Percentiles rank a stretch among this genome's conserved stretches.
Conservation (phyloP, 2,113 vertebrate species). For the Triplophysa tibetana region DNA sequence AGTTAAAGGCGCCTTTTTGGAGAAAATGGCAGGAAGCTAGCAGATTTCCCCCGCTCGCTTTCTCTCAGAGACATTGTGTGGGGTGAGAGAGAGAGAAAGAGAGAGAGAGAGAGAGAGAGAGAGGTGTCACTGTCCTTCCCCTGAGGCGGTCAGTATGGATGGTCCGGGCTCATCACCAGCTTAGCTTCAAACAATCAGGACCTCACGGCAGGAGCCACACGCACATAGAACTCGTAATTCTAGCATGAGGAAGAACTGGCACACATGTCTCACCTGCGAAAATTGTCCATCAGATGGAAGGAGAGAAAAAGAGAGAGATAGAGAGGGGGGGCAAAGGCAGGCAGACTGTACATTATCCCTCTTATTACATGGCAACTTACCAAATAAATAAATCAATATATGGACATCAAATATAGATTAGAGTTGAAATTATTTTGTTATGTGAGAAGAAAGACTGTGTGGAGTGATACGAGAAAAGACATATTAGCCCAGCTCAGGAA, state of each 20-base stretch:
- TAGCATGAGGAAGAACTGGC: too few relatives aligned
- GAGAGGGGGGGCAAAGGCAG: too few relatives aligned
- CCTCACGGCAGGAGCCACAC: conserved; percentile 37
- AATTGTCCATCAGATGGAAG: too few relatives aligned
- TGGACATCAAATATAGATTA: too few relatives aligned
- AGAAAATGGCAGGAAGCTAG: conserved; percentile 58
- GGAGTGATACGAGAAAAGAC: not conserved
- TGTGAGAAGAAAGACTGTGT: not conserved
- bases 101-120: conserved; percentile 30
- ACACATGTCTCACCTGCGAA: too few relatives aligned
- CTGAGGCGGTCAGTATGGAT: conserved; percentile 26
- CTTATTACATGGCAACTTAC: too few relatives aligned
- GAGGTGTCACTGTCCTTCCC: conserved; percentile 19
- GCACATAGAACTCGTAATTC: not conserved
- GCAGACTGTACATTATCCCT: too few relatives aligned
- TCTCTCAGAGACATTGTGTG: conserved; percentile 38
- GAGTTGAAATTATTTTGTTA: not conserved
- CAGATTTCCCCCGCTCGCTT: conserved; percentile 17
- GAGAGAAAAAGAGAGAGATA: too few relatives aligned
- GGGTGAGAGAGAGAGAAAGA: conserved; percentile 26
- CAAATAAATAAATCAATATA: too few relatives aligned
- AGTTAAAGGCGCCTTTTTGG: conserved; percentile 43
- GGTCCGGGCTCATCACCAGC: conserved; percentile 46
- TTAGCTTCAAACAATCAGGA: conserved; percentile 45
- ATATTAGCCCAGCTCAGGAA: not conserved